These are phyloP conservation scores for Ancistrus triradiatus DNA, from an alignment of 2,113 vertebrate species.

Conservation along the genomic window DNA sequence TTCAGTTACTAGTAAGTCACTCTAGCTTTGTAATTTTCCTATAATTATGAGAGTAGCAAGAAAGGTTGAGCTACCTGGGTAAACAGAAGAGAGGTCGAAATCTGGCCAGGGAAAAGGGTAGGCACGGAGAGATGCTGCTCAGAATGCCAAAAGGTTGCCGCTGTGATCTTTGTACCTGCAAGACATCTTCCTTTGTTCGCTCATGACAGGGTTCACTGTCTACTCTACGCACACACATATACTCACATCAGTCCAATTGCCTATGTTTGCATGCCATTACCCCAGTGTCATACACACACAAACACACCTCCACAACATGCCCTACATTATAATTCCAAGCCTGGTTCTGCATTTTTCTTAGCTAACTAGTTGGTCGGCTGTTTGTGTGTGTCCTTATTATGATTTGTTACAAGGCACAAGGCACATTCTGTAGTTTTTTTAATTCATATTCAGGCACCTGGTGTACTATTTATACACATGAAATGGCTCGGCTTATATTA, in stretches of 20 bases:
- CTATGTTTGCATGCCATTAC: conserved; percentile 49
- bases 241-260: conserved; percentile 31
- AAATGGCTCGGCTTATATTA: no score
- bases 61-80: conserved; percentile 47
- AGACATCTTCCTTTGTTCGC: conserved; percentile 45
- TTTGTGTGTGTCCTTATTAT: no score
- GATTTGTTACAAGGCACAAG: no score
- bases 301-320: no score
- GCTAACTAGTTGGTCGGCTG: no score
- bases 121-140: conserved; percentile 39
- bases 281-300: conserved; percentile 21
- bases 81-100: conserved; percentile 22
- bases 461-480: no score
- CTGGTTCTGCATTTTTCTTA: no score
- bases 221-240: conserved; percentile 5
- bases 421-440: no score
- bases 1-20: conserved; percentile 14
- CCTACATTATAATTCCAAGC: no score
- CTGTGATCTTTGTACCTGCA: conserved; percentile 45
- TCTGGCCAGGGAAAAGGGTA: conserved; percentile 31
- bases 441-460: no score
- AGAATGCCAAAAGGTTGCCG: conserved; percentile 42
- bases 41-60: conserved; percentile 32
- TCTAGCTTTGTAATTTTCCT: conserved; percentile 26
- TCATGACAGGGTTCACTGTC: conserved; percentile 36